Evolutionary conservation across 2,888 invertebrate species (phyloP).

Genomic region (Pachymerium ferrugineum): DNA sequence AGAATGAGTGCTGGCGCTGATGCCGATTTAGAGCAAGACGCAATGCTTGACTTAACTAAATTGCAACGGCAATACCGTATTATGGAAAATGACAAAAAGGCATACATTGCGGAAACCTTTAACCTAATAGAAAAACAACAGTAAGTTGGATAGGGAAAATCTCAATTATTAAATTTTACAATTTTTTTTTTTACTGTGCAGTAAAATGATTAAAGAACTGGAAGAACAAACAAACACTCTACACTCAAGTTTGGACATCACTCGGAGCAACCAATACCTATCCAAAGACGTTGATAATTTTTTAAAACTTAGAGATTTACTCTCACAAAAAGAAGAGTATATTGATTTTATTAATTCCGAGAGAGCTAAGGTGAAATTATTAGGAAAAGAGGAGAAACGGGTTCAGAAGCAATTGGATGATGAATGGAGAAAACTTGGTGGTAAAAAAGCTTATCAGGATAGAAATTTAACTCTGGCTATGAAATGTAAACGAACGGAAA

Average conservation of each 20-base stretch:
- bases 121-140: slow-evolving; percentile 54
- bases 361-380: not conserved
- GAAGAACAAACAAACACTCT: slow-evolving; percentile 45
- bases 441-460: not conserved
- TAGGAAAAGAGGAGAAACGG: not conserved
- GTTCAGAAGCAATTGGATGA: slow-evolving; percentile 7
- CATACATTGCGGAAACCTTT: slow-evolving; percentile 64
- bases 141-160: slow-evolving; percentile 43
- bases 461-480: not conserved
- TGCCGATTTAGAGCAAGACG: slow-evolving; percentile 68
- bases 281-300: slow-evolving; percentile 11
- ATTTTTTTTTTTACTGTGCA: not conserved
- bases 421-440: slow-evolving; percentile 21
- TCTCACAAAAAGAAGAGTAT: not conserved
- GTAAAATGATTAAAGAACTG: slow-evolving; percentile 44
- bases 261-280: slow-evolving; percentile 43
- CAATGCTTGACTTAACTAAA: slow-evolving; percentile 68
- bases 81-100: slow-evolving; percentile 71
- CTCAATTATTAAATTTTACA: not conserved
- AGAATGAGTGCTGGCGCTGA: not conserved
- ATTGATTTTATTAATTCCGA: not conserved
- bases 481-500: slow-evolving; percentile 9
- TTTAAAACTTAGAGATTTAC: not conserved
- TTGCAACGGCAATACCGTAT: slow-evolving; percentile 74
- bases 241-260: slow-evolving; percentile 46